Base-by-base conservation (phyloP, 2,888 invertebrate genomes). In the Oeneis ivallda region DNA sequence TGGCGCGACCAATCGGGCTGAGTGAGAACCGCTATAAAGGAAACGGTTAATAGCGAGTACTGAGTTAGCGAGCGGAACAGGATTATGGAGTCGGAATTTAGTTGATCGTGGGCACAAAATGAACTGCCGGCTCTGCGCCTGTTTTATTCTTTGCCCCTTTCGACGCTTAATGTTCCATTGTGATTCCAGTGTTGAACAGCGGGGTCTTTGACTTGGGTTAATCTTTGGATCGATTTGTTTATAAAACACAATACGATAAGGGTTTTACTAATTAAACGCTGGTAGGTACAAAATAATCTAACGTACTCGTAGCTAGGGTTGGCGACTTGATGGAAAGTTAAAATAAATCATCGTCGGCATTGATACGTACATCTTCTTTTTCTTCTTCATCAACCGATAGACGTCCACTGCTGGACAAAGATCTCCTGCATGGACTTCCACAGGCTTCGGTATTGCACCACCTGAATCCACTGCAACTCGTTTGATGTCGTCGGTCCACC, bases 11-110 rank as follows among this genome's bases (percentile, higher is more conserved):
- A 88, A 88, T 88, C 81, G 82, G 75, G 72, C 80, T 84, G 85
- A 89, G 88, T 87, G 84, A 86, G 82, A 84, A 80, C 75, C 78
- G 80, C 83, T 77, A 83, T 87, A 87, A 86, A 84, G 84, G 85
- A 86, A 83, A 83, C 83, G 76, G 82, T 82, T 82, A 82, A 80
- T 76, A 78, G 74, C 74, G 67, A 79, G 76, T 76, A 74, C 78
- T 78, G 72, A 79, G 79, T 81, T 80, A 83, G 79, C 75, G 77
- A 79, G 77, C 78, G 75, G 76, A 80, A 80, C 76, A 72, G 73
- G 74, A 75, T 72, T 71, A 72, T 71, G 71, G 74, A 63, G 62
- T 64, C 72, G 67, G 71, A 77, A 80, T 76, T 76, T 74, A 74
- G 70, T 70, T 69, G 69, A 75, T 70, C 71, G 71, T 78, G 79